Evolutionary conservation across 23 tunicate species (phyloP).

Genomic region (Clavelina lepadiformis): DNA sequence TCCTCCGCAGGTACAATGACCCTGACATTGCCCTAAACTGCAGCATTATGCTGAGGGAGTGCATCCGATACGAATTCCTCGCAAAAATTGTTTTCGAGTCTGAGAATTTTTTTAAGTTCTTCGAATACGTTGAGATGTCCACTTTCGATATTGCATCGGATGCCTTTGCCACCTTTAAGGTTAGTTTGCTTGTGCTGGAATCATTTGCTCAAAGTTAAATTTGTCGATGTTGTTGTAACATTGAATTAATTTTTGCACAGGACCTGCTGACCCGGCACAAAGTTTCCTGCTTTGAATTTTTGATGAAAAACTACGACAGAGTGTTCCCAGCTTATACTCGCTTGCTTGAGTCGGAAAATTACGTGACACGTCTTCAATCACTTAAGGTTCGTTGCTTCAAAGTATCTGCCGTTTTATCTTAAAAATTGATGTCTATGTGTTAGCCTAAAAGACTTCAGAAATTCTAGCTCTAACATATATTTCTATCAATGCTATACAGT

Average conservation of each 20-base stretch:
- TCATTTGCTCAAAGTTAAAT: too few species aligned
- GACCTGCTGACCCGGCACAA: conserved; percentile 80
- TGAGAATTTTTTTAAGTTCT: conserved; percentile 65
- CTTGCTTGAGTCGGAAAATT: conserved; percentile 81
- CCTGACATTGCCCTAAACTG: conserved; percentile 90
- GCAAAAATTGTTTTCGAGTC: conserved; percentile 44
- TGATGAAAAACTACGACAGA: conserved; percentile 55
- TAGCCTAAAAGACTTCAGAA: too few species aligned
- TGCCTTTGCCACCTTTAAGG: conserved; percentile 98
- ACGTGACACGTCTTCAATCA: conserved; percentile 93
- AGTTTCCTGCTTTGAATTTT: conserved; percentile 44
- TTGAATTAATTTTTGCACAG: conserved; percentile 26
- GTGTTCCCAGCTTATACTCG: conserved; percentile 71
- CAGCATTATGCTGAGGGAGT: conserved; percentile 90
- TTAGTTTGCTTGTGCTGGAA: too few species aligned
- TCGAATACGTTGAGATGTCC: conserved; percentile 82
- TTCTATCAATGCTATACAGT: too few species aligned
- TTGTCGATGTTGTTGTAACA: too few species aligned
- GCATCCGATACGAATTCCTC: conserved; percentile 61
- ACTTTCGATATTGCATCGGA: conserved; percentile 98
- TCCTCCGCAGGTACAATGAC: conserved; percentile 42
- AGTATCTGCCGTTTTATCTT: too few species aligned
- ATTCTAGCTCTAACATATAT: too few species aligned
- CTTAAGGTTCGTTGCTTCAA: too few species aligned
- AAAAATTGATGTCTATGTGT: too few species aligned